Base-by-base conservation (phyloP, 2,888 invertebrate genomes). In the Melieria picta region DNA sequence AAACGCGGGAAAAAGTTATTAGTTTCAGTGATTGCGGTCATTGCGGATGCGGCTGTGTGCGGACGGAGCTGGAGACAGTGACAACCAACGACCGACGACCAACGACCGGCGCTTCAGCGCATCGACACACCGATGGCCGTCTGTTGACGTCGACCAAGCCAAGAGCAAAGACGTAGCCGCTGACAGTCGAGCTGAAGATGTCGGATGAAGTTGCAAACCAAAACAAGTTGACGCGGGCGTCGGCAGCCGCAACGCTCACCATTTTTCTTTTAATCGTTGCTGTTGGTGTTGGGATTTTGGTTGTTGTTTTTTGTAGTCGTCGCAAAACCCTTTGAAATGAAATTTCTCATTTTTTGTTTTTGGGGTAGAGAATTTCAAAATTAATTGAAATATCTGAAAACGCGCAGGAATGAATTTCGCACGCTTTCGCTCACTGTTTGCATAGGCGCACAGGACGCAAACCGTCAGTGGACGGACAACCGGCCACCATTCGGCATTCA, bases 1-100 rank as follows among this genome's bases (percentile, higher is more conserved):
- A 80, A 79, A 76, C 68, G 64, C 57, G 72, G 60, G 57, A 78
- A 81, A 81, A 79, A 79, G 77, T 80, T 83, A 79, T 83, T 81
- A 82, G 79, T 82, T 82, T 80, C 74, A 76, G 73, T 74, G 76
- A 73, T 76, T 79, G 77, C 74, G 75, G 74, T 71, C 74, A 75
- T 52, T 61, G 72, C 47, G 72, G 72, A 58, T 68, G 60, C 48
- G 72, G 63, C 50, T 61, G 60, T 45, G 60, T 52, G 45, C 16
- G 60, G 45, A 10, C 13, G 60, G 61, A 50, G n/a, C 5, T 4
- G 43, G 50, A 60, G 45, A 30, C 30, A 30, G 30, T 1, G 16
- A 0, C 16, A 0, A 16, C 16, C 16, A 1, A 16, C 16, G 16
- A 16, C 16, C 16, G 16, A 16, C 16, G 16, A 16, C 16, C 30